Evolutionary conservation across 53 echinoderm and acorn worm genomes (phyloP).

Genomic region (Hippasteria phrygiana): DNA sequence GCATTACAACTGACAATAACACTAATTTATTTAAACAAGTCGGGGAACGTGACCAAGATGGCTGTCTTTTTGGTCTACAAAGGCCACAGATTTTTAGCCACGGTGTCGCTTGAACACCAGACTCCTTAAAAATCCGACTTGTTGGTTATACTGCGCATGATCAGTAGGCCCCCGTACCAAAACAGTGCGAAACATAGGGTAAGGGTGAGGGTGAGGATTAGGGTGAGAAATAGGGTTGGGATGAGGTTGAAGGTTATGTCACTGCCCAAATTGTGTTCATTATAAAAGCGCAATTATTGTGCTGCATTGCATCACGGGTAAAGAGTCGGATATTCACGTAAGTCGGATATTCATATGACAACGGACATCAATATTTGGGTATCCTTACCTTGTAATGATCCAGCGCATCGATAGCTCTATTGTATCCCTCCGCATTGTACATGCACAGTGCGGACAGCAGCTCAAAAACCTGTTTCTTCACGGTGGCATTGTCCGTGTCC

Average conservation of each 20-base stretch:
- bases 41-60: neutral
- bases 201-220: too few species aligned
- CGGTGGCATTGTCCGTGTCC: conserved; percentile 86
- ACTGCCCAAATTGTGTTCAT: too few species aligned
- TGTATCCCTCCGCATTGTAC: conserved; percentile 86
- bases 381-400: conserved; percentile 92
- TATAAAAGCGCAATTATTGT: too few species aligned
- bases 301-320: too few species aligned
- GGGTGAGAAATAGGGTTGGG: too few species aligned
- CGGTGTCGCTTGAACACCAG: neutral
- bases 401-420: conserved; percentile 89
- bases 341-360: neutral
- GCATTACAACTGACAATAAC: neutral
- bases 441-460: conserved; percentile 92
- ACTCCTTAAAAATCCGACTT: too few species aligned
- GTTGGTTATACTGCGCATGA: too few species aligned
- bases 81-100: neutral
- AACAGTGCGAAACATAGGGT: too few species aligned
- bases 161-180: too few species aligned
- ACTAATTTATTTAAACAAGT: neutral
- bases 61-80: neutral
- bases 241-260: too few species aligned
- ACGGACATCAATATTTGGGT: neutral
- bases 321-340: too few species aligned
- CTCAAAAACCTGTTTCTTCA: conserved; percentile 96